Conservation (phyloP, 2,888 invertebrate species). For the Cabera pusaria region DNA sequence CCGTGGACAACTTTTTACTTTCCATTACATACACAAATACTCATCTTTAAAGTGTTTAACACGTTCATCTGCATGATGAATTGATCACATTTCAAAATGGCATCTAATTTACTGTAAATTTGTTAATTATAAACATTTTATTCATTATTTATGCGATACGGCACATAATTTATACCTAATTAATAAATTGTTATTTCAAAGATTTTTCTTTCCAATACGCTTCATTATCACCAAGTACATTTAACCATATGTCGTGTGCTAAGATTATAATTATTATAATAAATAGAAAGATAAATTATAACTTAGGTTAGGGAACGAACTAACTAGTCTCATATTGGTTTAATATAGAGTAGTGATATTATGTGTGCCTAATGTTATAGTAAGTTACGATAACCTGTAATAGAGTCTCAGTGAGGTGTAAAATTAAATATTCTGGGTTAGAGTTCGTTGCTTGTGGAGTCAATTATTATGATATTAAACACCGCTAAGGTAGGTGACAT, state of each 20-base stretch:
- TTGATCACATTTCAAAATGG: slow-evolving; percentile 10
- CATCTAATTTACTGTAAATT: slow-evolving; percentile 28
- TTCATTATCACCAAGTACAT: slow-evolving; percentile 78
- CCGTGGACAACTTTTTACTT: slow-evolving; percentile 13
- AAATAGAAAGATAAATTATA: slow-evolving; percentile 58
- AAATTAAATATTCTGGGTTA: slow-evolving; percentile 11
- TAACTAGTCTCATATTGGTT: slow-evolving; percentile 81
- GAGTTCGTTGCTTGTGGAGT: no score
- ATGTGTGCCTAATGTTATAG: slow-evolving; percentile 74
- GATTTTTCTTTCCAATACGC: slow-evolving; percentile 64
- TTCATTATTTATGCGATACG: slow-evolving; percentile 23
- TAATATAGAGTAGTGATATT: slow-evolving; percentile 74
- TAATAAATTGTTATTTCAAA: slow-evolving; percentile 44
- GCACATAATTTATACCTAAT: slow-evolving; percentile 17
- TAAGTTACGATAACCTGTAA: slow-evolving; percentile 40
- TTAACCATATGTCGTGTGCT: slow-evolving; percentile 60
- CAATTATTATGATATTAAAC: no score
- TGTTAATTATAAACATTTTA: slow-evolving; percentile 22
- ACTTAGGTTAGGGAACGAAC: slow-evolving; percentile 72
- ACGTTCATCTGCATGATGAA: slow-evolving; percentile 28
- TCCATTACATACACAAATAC: slow-evolving; percentile 33
- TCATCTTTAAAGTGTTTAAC: slow-evolving; percentile 41
- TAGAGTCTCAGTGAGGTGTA: slow-evolving; percentile 27
- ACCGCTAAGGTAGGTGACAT: no score
- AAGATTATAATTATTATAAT: slow-evolving; percentile 49